Percentiles rank a stretch among this genome's conserved stretches.
These are phyloP conservation scores for Drosophila santomea DNA, from an alignment of 1,140 invertebrate species.

Conservation along the genomic window DNA sequence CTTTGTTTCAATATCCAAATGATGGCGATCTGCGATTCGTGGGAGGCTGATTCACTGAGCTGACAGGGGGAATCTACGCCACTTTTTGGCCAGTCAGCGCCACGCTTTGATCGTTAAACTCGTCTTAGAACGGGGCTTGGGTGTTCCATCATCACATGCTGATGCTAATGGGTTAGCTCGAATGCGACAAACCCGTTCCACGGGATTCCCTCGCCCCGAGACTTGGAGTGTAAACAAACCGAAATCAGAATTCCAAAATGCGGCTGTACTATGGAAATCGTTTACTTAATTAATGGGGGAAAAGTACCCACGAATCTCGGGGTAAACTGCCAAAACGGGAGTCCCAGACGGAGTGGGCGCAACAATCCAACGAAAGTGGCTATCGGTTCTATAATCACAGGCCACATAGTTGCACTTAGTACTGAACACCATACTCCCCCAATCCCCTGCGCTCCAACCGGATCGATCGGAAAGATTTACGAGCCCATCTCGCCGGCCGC, in stretches of 20 bases:
- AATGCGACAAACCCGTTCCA: slow-evolving; percentile 47
- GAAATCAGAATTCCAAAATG: slow-evolving; percentile 39
- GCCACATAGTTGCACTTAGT: slow-evolving; percentile 32
- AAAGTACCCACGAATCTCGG: slow-evolving; percentile 58
- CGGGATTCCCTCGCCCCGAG: slow-evolving; percentile 59
- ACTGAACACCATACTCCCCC: slow-evolving; percentile 3
- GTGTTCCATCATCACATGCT: slow-evolving; percentile 31
- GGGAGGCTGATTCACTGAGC: slow-evolving; percentile 54
- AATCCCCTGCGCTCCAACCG: neutral
- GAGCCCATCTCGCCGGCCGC: neutral
- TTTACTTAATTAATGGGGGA: slow-evolving; percentile 75
- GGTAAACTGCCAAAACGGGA: slow-evolving; percentile 47
- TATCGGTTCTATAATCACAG: slow-evolving; percentile 19
- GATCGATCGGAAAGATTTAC: slow-evolving; percentile 39
- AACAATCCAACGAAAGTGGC: slow-evolving; percentile 34
- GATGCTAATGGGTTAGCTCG: slow-evolving; percentile 66
- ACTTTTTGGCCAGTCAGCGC: slow-evolving; percentile 25
- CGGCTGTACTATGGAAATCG: slow-evolving; percentile 38
- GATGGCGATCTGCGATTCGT: slow-evolving; percentile 13
- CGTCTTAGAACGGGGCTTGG: neutral
- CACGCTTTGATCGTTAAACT: slow-evolving; percentile 21
- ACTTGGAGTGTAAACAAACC: slow-evolving; percentile 39
- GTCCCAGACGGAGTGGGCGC: too few relatives aligned
- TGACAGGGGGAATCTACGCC: slow-evolving; percentile 42
- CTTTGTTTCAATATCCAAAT: slow-evolving; percentile 29